Base-by-base conservation (phyloP, 92 coral and sea anemone species). In the Ricordea florida region DNA sequence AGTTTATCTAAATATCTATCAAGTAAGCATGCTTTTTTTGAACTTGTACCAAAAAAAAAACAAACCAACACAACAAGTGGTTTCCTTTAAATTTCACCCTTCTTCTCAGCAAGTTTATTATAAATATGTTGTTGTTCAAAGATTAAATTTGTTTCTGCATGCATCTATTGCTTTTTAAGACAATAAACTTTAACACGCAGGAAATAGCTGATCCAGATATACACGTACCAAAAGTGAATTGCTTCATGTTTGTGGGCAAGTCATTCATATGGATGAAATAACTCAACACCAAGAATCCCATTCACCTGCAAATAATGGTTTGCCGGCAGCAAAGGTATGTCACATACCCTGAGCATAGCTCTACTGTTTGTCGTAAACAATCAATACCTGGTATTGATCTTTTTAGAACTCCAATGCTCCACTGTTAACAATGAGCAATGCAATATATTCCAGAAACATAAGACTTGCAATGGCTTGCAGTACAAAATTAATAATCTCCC, bases 241-340 rank as follows among this genome's bases (percentile, higher is more conserved):
- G 46, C 23, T 69, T 57, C 63, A 57, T 56, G 62, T 56, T 56
- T 56, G 77, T 69, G 77, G 64, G 64, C 46, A 69, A 27, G 62
- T 56, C 62, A 56, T 56, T 27, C 40, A 41, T 56, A 56, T 56
- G 62, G 62, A 56, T 56, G 62, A 56, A 56, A 23, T 56, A 56
- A 56, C 62, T 56, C 62, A 56, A 56, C 62, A 56, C 62, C 62
- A 56, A 56, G 62, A 56, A 56, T 56, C 62, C 62, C 26, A 56
- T 56, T 56, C 62, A 56, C 62, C 62, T 56, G 31, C 40, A 56
- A 56, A 28, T 18, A 56, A 56, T 56, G 62, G 38, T 56, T 36
- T 56, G 62, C 62, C 38, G 13, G 21, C 62, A 56, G 62, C 62
- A 56, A 56, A 56, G 62, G 62, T 56, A 56, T 56, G 62, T 56